Conservation (phyloP, 2,113 vertebrate genomes). For the Nettapus auritus region DNA sequence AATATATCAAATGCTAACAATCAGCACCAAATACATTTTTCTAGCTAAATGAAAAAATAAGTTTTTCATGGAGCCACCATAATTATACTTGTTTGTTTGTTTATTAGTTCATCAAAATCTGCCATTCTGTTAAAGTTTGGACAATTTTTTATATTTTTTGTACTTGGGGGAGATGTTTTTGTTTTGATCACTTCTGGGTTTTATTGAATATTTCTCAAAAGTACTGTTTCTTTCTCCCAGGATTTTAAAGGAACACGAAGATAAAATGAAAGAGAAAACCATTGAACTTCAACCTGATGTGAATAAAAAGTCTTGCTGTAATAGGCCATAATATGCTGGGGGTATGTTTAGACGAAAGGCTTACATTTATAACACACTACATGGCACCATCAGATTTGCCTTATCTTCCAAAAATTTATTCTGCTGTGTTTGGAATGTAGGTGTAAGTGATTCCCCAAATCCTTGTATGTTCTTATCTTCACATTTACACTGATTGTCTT, state of each 20-base stretch:
- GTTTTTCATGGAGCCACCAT: neutral
- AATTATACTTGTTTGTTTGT: neutral
- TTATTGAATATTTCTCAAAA: neutral
- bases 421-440: neutral
- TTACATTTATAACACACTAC: neutral
- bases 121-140: neutral
- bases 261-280: slow-evolving; percentile 83
- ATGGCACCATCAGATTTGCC: neutral
- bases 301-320: slow-evolving; percentile 88
- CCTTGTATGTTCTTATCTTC: neutral
- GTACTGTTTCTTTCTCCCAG: slow-evolving; percentile 63
- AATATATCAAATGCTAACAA: neutral
- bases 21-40: neutral
- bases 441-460: neutral
- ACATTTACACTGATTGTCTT: neutral
- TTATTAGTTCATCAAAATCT: neutral
- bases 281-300: slow-evolving; percentile 74
- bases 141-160: neutral
- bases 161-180: neutral
- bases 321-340: slow-evolving; percentile 50
- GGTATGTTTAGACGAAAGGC: neutral
- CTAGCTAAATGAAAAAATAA: neutral
- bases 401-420: neutral
- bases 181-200: neutral
- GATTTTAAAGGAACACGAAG: slow-evolving; percentile 89